These are phyloP conservation scores for Zaprionus davidi DNA, from an alignment of 1,140 invertebrate species.

Conservation along the genomic window DNA sequence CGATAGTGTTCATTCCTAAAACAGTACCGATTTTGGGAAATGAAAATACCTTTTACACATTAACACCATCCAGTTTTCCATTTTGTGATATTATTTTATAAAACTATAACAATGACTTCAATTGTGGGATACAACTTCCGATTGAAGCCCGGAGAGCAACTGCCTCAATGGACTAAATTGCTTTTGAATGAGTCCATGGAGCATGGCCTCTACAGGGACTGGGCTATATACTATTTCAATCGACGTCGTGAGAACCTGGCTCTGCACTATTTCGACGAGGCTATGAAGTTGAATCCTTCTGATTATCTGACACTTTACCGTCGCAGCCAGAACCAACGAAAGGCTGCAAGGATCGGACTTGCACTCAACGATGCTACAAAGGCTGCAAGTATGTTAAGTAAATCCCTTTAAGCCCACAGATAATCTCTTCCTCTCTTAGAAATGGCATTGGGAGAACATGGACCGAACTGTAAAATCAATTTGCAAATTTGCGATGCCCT, in stretches of 20 bases:
- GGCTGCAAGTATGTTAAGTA: constrained; percentile 65
- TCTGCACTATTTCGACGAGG: constrained; percentile 66
- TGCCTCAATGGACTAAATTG: constrained; percentile 55
- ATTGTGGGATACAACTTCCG: constrained; percentile 47
- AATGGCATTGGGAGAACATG: constrained; percentile 23
- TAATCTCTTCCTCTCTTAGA: constrained; percentile 18
- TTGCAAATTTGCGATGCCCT: constrained; percentile 73
- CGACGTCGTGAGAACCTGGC: constrained; percentile 68
- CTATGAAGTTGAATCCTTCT: constrained; percentile 47
- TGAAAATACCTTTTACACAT: background rate
- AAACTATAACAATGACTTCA: constrained; percentile 50
- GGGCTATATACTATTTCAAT: constrained; percentile 72
- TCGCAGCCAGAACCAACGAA: constrained; percentile 70
- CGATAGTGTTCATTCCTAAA: background rate
- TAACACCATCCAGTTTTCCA: too few species aligned
- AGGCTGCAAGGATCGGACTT: constrained; percentile 60
- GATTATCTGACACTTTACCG: constrained; percentile 68
- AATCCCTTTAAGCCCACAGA: background rate
- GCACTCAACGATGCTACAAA: constrained; percentile 57
- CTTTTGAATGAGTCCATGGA: constrained; percentile 63
- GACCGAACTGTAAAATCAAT: constrained; percentile 54
- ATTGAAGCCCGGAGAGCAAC: background rate
- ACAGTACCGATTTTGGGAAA: background rate
- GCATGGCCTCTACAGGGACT: constrained; percentile 69
- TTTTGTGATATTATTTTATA: background rate